Conservation (phyloP, 2,113 vertebrate species). For the Tautogolabrus adspersus region DNA sequence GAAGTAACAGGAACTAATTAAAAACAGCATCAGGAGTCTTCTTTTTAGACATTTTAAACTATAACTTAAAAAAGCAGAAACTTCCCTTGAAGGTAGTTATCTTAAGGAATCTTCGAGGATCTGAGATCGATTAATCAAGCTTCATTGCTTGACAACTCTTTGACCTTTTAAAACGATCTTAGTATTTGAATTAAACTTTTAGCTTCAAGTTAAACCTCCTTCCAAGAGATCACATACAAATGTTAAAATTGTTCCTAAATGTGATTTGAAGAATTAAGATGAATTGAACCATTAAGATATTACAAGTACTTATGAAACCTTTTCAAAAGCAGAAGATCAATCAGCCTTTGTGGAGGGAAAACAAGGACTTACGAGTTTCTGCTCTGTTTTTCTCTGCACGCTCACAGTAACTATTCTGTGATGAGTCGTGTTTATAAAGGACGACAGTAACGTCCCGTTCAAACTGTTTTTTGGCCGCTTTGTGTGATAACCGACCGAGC, state of each 20-base stretch:
- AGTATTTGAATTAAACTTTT: too few species aligned
- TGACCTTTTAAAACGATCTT: too few species aligned
- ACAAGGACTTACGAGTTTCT: neutral
- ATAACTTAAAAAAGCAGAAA: too few species aligned
- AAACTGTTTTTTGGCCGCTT: constrained; percentile 35
- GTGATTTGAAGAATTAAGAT: too few species aligned
- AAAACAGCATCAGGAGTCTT: neutral
- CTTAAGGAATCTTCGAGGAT: too few species aligned
- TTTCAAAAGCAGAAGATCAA: neutral
- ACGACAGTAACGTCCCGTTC: constrained; percentile 37
- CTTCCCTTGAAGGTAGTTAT: too few species aligned
- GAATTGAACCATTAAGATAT: too few species aligned
- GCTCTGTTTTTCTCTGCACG: neutral
- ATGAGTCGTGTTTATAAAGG: constrained; percentile 35
- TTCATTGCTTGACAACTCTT: too few species aligned
- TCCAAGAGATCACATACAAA: too few species aligned
- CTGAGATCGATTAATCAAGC: too few species aligned
- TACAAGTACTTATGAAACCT: neutral
- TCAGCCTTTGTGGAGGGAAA: neutral
- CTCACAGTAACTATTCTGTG: constrained; percentile 20
- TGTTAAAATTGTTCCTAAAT: too few species aligned
- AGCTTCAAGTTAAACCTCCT: too few species aligned
- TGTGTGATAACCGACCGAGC: constrained; percentile 40
- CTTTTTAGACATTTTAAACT: neutral
- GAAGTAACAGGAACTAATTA: neutral